Percentiles rank a stretch among this genome's conserved stretches.
Evolutionary conservation across 2,113 vertebrate genomes (phyloP).

Genomic region (Cnemophilus loriae): DNA sequence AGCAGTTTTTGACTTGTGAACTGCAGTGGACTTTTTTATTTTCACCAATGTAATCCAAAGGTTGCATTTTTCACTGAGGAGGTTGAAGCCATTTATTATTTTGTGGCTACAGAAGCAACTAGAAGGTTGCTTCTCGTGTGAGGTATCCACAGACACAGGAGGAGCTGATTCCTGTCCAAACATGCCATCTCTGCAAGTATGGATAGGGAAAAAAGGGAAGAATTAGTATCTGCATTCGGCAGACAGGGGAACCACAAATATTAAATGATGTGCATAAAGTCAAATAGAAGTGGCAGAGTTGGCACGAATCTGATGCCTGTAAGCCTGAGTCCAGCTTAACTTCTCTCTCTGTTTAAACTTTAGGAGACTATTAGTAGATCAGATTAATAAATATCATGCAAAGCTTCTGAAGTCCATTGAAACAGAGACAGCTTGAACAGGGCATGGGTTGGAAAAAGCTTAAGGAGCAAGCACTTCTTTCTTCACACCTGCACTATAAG

Average conservation of each 20-base stretch:
- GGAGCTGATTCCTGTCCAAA: neutral
- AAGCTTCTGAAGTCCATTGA: neutral
- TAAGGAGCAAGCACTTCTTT: neutral
- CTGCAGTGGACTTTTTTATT: neutral
- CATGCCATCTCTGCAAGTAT: neutral
- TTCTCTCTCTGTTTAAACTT: neutral
- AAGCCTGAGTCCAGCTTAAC: neutral
- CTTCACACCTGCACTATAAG: neutral
- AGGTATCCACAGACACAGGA: neutral
- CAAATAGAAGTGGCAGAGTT: neutral
- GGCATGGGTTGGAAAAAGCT: neutral
- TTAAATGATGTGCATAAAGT: neutral
- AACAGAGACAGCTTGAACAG: neutral
- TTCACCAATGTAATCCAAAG: neutral
- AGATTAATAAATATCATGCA: neutral
- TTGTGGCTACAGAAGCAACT: neutral
- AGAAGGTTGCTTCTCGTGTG: neutral
- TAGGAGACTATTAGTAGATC: neutral
- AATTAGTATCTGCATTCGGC: neutral
- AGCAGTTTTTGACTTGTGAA: constrained; percentile 6
- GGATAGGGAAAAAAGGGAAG: neutral
- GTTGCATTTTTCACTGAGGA: neutral
- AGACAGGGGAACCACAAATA: neutral
- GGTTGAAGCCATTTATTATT: neutral
- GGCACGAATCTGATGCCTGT: neutral